Base-by-base conservation (phyloP, 2,888 invertebrate genomes). In the Limnephilus marmoratus region DNA sequence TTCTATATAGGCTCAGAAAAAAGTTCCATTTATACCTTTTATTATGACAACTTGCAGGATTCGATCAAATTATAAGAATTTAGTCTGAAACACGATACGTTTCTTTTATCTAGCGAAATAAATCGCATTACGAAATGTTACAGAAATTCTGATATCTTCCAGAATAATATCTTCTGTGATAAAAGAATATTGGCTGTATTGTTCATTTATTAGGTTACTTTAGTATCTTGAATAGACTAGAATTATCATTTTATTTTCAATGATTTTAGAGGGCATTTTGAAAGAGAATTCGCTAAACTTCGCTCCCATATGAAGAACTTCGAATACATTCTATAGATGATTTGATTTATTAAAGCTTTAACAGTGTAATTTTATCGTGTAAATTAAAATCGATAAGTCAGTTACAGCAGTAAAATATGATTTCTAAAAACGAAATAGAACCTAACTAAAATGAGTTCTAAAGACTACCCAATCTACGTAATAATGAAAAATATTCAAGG, bases 41-140 rank as follows among this genome's bases (percentile, higher is more conserved):
- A 83, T 83, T 34, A 9, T n/a, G 24, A 83, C 37, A 83, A 37
- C 9, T 29, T 89, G 80, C 34, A 15, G 53, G 89, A 89, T 89
- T 89, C 80, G 89, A 81, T 89, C 53, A 53, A 80, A 89, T 24
- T 89, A 80, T 80, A 68, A 29, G 89, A 68, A 89, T 89, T 89
- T 80, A 37, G 89, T 29, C 89, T 31, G 53, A 80, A 29, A 89
- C 80, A 80, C 89, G 34, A 89, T 89, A 34, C 68, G 37, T 89
- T 89, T 80, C 83, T 89, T 53, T 89, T 89, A 53, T 89, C 80
- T 31, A 89, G 53, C 89, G 68, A 89, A 89, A 89, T 89, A 89
- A 68, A 89, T 89, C 89, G 80, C 49, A 89, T 89, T 89, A 89
- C 80, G 49, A 68, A 68, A 68, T 24, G 89, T 89, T 34, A 68